phyloP scores from a whole-genome alignment of 2,113 vertebrate species.

The Chelonoidis abingdonii region DNA sequence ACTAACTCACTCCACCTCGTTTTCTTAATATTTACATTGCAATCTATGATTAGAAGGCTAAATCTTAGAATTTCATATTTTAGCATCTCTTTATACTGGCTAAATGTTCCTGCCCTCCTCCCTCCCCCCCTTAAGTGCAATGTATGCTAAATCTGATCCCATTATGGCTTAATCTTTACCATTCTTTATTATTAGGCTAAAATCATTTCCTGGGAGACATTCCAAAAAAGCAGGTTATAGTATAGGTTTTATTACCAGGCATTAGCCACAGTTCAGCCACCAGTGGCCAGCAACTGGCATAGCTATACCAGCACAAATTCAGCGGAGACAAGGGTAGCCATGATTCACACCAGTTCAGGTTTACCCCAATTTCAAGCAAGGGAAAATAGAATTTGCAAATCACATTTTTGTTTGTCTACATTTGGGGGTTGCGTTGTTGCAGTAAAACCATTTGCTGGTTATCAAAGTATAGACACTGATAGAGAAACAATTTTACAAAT shows the following conservation, averaged over 20 bases:
- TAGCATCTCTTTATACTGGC: background rate
- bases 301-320: background rate
- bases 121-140: background rate
- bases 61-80: background rate
- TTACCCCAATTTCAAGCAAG: background rate
- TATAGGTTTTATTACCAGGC: background rate
- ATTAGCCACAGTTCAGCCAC: background rate
- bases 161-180: background rate
- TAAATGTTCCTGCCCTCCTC: background rate
- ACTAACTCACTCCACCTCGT: accelerated
- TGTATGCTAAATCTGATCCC: background rate
- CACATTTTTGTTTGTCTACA: background rate
- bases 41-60: background rate
- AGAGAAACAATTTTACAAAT: background rate
- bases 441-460: background rate
- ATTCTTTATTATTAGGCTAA: accelerated
- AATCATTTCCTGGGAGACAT: background rate
- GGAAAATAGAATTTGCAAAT: background rate
- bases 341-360: background rate
- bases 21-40: background rate
- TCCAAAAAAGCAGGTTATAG: background rate
- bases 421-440: background rate
- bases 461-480: background rate
- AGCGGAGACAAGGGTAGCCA: background rate
- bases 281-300: background rate